Base-by-base conservation (phyloP, 1,140 invertebrate species). In the Drosophila kepulauana region DNA sequence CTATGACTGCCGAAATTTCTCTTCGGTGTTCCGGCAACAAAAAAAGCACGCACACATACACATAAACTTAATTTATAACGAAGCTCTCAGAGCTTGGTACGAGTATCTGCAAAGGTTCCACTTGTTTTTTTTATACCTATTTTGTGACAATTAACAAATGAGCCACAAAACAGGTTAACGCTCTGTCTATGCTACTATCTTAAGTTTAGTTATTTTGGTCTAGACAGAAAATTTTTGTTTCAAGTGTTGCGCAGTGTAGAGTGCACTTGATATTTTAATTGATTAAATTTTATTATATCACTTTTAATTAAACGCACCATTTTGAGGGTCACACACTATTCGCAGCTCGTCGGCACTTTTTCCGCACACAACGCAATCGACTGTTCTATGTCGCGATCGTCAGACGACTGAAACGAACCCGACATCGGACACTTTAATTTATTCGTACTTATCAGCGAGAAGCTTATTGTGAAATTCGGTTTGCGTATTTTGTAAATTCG, bases 261-360 rank as follows among this genome's bases (percentile, higher is more conserved):
- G 20, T 43, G 2, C 5, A 7, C 11, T 43, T 43, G 0, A 41
- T 3, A 0, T 13, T 43, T 43, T 43, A 43, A 43, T 43, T 43
- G 41, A 43, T 13, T 43, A 4, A 5, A 6, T 6, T 25, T 43
- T 43, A 43, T 13, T 43, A 43, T 13, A 43, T 43, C 41, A 43
- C 41, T n/a, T 43, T 43, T 43, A 20, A 13, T 16, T 30, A 3
- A 10, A 30, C 67, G 3, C 35, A 69, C 67, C 67, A 69, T 69
- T 25, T 54, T 68, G 10, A 41, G 8, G 15, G 3, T 38, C 30
- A 43, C 41, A 43, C 41, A 43, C 41, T 13, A 3, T 38, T 43
- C 35, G 30, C 7, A 38, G 35, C 28, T 52, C 20, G n/a, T 10
- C 13, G 4, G 6, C 8, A 48, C 6, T 65, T n/a, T 25, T 48